A percentile compares a stretch with the other conserved stretches of the same genome.
Conservation (phyloP, 2,113 vertebrate genomes). For the Cromileptes altivelis region DNA sequence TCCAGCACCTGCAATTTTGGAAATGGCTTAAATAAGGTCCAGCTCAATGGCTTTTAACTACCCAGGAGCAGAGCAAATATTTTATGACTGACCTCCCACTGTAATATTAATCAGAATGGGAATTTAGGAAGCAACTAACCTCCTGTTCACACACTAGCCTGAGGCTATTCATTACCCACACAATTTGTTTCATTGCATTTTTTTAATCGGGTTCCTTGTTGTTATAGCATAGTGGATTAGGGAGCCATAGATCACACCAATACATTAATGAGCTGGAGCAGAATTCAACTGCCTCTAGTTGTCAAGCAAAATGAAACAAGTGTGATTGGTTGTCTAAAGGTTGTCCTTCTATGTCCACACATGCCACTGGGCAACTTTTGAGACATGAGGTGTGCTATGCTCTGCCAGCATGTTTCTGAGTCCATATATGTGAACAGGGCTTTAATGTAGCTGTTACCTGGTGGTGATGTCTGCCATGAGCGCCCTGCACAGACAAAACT, state of each 20-base stretch:
- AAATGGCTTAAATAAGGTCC: background rate
- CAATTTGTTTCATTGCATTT: background rate
- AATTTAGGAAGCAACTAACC: background rate
- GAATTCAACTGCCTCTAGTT: background rate
- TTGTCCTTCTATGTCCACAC: background rate
- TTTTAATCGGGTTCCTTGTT: background rate
- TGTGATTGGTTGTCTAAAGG: background rate
- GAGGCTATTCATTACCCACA: too few relatives aligned
- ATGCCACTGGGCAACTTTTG: background rate
- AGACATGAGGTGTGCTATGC: background rate
- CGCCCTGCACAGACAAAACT: conserved; percentile 30
- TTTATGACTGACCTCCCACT: background rate
- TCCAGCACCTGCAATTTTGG: background rate
- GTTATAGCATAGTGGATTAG: too few relatives aligned
- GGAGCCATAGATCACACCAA: background rate
- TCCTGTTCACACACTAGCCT: background rate
- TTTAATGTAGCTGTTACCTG: background rate
- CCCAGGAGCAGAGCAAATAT: background rate
- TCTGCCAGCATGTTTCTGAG: background rate
- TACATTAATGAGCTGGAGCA: background rate
- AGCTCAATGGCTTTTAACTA: background rate
- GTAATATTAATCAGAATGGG: background rate
- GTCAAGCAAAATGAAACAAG: background rate
- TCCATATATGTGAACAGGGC: background rate
- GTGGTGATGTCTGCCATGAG: background rate